Conservation (phyloP, 1,140 invertebrate species). For the Nebria ingens region DNA sequence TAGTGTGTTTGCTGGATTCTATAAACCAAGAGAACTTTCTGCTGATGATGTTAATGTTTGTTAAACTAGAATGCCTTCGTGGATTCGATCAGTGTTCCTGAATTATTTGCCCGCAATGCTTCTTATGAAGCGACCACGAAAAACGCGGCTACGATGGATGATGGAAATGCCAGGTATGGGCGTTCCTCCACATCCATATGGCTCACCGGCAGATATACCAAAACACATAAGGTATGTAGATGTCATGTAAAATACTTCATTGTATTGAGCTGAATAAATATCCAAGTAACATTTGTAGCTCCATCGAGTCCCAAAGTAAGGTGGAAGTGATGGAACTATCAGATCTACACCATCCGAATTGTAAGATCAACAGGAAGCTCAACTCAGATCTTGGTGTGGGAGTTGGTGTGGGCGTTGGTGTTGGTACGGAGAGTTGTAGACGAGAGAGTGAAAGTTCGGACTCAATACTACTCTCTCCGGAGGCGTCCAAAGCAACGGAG, state of each 20-base stretch:
- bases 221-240: constrained; percentile 55
- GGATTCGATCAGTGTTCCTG: constrained; percentile 89
- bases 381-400: constrained; percentile 55
- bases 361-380: constrained; percentile 80
- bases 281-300: constrained; percentile 25
- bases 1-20: constrained; percentile 4
- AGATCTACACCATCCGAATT: constrained; percentile 90
- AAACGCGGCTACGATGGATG: constrained; percentile 89
- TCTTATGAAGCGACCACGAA: constrained; percentile 84
- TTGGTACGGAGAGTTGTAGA: constrained; percentile 49
- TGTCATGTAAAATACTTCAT: not conserved
- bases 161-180: constrained; percentile 88
- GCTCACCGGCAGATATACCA: constrained; percentile 66
- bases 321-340: constrained; percentile 90
- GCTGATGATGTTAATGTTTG: not conserved
- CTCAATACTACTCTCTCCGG: constrained; percentile 77
- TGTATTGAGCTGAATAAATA: constrained; percentile 8
- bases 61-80: constrained; percentile 76
- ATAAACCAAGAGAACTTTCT: not conserved
- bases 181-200: constrained; percentile 68
- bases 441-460: constrained; percentile 86
- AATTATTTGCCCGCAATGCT: constrained; percentile 79
- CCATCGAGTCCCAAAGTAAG: constrained; percentile 51
- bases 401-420: constrained; percentile 38
- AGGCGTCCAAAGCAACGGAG: constrained; percentile 90